phyloP scores from a whole-genome alignment of 2,888 invertebrate species.

The Nowickia ferox region DNA sequence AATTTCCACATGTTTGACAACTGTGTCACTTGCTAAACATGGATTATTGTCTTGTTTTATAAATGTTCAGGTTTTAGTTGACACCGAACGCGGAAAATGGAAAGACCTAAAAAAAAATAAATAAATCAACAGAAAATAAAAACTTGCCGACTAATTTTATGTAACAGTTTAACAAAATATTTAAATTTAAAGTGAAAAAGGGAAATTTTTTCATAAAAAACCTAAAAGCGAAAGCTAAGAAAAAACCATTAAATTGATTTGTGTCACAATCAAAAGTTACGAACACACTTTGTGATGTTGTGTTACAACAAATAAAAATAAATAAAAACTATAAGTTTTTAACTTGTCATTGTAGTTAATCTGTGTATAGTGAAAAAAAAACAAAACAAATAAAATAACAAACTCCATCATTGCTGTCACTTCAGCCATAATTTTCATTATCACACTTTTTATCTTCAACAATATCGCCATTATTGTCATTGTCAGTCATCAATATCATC shows the following conservation, averaged over 20 bases:
- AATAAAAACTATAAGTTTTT: slow-evolving; percentile 8
- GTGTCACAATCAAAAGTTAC: slow-evolving; percentile 35
- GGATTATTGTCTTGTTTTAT: slow-evolving; percentile 59
- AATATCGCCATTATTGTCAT: background rate
- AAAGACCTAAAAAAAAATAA: slow-evolving; percentile 50
- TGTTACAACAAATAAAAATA: background rate
- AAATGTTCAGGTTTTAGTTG: slow-evolving; percentile 62
- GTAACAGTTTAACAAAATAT: slow-evolving; percentile 26
- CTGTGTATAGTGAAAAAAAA: background rate
- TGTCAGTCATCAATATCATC: slow-evolving; percentile 14
- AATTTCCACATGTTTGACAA: slow-evolving; percentile 71
- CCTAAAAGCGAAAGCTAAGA: slow-evolving; percentile 42
- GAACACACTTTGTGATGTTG: background rate
- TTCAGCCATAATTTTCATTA: slow-evolving; percentile 34
- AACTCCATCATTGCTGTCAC: slow-evolving; percentile 25
- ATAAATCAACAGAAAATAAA: slow-evolving; percentile 25
- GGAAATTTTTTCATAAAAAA: background rate
- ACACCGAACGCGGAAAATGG: slow-evolving; percentile 58
- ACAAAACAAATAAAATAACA: background rate
- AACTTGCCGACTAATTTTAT: slow-evolving; percentile 13
- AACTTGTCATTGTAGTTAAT: slow-evolving; percentile 25
- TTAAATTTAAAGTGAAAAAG: slow-evolving; percentile 28
- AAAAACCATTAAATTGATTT: slow-evolving; percentile 29
- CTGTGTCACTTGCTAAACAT: slow-evolving; percentile 68
- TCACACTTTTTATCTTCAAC: background rate